Evolutionary conservation across 1,140 invertebrate species (phyloP).

Genomic region (Pseudomyrmex dendroicus): DNA sequence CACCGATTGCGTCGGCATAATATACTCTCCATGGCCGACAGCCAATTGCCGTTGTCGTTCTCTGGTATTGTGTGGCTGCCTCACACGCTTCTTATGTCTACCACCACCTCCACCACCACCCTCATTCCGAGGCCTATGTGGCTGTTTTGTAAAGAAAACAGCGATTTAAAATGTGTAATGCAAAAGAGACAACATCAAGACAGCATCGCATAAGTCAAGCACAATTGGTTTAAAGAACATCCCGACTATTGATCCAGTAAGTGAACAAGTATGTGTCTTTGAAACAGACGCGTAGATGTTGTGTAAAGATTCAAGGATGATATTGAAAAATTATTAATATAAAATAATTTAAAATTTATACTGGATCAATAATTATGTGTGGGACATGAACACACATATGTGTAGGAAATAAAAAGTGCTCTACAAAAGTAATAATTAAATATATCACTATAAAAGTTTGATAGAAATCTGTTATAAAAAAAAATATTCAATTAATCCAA

Average conservation of each 20-base stretch:
- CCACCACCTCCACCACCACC: slow-evolving; percentile 85
- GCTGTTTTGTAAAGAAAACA: slow-evolving; percentile 80
- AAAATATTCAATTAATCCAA: background rate
- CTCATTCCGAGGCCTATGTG: slow-evolving; percentile 87
- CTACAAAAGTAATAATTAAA: background rate
- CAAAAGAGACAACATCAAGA: slow-evolving; percentile 8
- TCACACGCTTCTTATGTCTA: slow-evolving; percentile 92
- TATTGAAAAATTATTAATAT: background rate
- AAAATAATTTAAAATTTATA: background rate
- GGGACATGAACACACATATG: slow-evolving; percentile 3
- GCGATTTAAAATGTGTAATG: slow-evolving; percentile 32
- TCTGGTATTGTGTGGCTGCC: slow-evolving; percentile 94
- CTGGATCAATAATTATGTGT: slow-evolving; percentile 47
- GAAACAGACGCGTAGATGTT: background rate
- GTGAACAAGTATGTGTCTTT: background rate
- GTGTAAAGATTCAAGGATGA: background rate
- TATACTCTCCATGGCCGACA: slow-evolving; percentile 93
- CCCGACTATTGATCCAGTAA: slow-evolving; percentile 61
- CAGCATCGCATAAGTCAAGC: slow-evolving; percentile 71
- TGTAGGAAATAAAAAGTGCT: slow-evolving; percentile 63
- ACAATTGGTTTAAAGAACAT: slow-evolving; percentile 65
- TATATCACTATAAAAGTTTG: slow-evolving; percentile 1
- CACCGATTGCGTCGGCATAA: slow-evolving; percentile 88
- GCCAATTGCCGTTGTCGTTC: slow-evolving; percentile 93
- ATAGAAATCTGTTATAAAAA: background rate